phyloP scores from a whole-genome alignment of 2,888 invertebrate species.

The Baronia brevicornis region DNA sequence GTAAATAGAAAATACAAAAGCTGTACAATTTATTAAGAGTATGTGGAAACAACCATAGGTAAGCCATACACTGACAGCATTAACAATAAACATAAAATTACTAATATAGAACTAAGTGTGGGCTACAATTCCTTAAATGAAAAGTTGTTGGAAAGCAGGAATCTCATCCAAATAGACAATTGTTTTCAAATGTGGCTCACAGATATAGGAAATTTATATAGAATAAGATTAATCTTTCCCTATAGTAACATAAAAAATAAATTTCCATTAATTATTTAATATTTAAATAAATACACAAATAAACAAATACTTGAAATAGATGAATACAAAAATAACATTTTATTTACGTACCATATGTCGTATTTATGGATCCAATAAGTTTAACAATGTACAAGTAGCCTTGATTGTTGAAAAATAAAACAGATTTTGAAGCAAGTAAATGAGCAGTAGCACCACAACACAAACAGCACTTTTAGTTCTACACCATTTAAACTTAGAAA shows the following conservation, averaged over 20 bases:
- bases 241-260: no score
- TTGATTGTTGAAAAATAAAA: conserved; percentile 37
- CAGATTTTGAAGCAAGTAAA: conserved; percentile 24
- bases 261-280: no score
- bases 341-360: conserved; percentile 23
- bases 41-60: no score
- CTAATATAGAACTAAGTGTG: conserved; percentile 6
- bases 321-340: conserved; percentile 1
- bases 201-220: no score
- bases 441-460: conserved; percentile 18
- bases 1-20: no score
- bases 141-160: conserved; percentile 36
- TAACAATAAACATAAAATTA: conserved; percentile 7
- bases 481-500: conserved; percentile 18
- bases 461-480: conserved; percentile 15
- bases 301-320: not conserved
- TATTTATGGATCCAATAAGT: conserved; percentile 21
- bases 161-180: conserved; percentile 12
- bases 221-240: no score
- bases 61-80: no score
- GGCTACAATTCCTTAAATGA: conserved; percentile 33
- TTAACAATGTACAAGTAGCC: conserved; percentile 28
- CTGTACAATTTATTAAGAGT: no score
- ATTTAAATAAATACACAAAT: conserved; percentile 1
- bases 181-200: no score